Base-by-base conservation (phyloP, 1,140 invertebrate species). In the Notospermus geniculatus region DNA sequence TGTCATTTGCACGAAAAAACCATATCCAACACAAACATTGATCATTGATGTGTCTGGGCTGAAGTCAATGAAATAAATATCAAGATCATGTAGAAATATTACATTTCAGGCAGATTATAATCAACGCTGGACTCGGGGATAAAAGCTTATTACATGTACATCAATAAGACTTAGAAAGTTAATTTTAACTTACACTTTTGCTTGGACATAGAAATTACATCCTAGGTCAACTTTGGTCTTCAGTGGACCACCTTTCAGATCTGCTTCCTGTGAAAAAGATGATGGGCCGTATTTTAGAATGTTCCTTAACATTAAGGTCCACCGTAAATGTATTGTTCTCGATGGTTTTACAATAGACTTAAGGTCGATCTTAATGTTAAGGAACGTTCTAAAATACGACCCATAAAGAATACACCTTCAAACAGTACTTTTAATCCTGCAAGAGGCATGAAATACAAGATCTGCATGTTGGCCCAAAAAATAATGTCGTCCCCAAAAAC, bases 161-260 rank as follows among this genome's bases (percentile, higher is more conserved):
- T 36, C 32, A 36, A 61, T 25, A n/a, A 15, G 0, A 28, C 30
- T 30, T 19, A 28, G 23, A 30, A 22, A 29, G 27, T 4, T 29
- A 29, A 58, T n/a, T 13, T 19, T 23, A 29, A 67, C 73, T 69
- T 69, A 76, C 70, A 80, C 64, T 63, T 76, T 76, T n/a, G 76
- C 76, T 60, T 80, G 75, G 7, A 75, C 73, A 91, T 87, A 65
- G 85, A 83, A 41, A 76, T 88, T 89, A 66, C 88, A 88, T 22
- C 90, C 90, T 30, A 91, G 71, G 72, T 92, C 89, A 23, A 92
- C 82, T 83, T 91, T 87, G 0, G 90, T 90, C 74, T 91, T 91
- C 36, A 90, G 86, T 15, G 74, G 73, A 15, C 90, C 83, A 0
- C 85, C 80, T 73, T 86, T 84, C 17, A 87, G 73, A 1, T 84